A percentile compares a stretch with the other conserved stretches of the same genome.
phyloP scores from a whole-genome alignment of 2,888 invertebrate genomes.

The Lacanobia wlatinum region DNA sequence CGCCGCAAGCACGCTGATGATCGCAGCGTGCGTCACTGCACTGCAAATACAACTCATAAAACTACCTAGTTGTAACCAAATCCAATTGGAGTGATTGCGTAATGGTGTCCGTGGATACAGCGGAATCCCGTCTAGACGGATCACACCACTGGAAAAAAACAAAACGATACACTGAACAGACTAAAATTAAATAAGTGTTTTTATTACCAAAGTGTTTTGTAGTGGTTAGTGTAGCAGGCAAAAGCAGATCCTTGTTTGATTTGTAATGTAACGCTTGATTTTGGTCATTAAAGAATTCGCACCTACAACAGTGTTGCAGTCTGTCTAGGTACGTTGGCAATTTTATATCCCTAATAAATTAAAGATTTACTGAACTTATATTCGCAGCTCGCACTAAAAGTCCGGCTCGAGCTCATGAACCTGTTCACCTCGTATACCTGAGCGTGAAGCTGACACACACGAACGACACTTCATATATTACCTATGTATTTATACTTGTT shows the following conservation, averaged over 20 bases:
- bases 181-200: constrained; percentile 34
- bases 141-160: constrained; percentile 23
- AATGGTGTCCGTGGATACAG: constrained; percentile 52
- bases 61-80: constrained; percentile 64
- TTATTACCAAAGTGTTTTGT: constrained; percentile 46
- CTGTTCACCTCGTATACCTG: constrained; percentile 54
- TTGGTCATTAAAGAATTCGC: not conserved
- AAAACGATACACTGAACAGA: constrained; percentile 29
- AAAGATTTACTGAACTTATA: constrained; percentile 13
- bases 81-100: constrained; percentile 61
- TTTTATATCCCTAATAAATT: constrained; percentile 23
- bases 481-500: constrained; percentile 39
- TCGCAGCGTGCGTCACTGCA: constrained; percentile 66
- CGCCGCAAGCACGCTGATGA: constrained; percentile 69
- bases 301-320: not conserved
- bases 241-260: constrained; percentile 14
- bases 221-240: constrained; percentile 19
- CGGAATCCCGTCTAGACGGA: constrained; percentile 57
- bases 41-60: constrained; percentile 66
- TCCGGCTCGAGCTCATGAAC: constrained; percentile 38
- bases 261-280: constrained; percentile 19
- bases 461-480: constrained; percentile 41
- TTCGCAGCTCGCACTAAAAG: constrained; percentile 19
- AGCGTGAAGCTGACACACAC: constrained; percentile 47
- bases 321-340: not conserved